These are phyloP conservation scores for Paradisaea rubra DNA, from an alignment of 2,113 vertebrate species.

Conservation along the genomic window DNA sequence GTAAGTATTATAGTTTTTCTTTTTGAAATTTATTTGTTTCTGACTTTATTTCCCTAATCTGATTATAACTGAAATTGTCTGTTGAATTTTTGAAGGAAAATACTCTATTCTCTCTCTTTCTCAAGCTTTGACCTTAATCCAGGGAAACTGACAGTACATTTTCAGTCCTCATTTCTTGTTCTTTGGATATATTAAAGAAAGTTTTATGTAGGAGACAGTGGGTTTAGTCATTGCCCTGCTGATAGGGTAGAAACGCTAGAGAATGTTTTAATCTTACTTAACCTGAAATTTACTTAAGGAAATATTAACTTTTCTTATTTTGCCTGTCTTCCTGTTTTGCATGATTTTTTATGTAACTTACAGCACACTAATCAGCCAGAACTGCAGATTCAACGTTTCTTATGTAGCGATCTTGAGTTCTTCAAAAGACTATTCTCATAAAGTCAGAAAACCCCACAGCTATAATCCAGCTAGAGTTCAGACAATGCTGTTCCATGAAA, in stretches of 20 bases:
- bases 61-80: not conserved
- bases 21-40: not conserved
- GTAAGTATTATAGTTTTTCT: conserved; percentile 77
- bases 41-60: not conserved
- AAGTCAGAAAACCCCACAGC: not conserved
- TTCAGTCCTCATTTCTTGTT: not conserved
- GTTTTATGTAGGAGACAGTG: not conserved
- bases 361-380: not conserved
- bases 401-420: not conserved
- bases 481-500: not conserved
- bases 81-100: not conserved
- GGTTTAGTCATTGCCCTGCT: not conserved
- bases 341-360: not conserved
- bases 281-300: not conserved
- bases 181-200: not conserved
- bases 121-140: not conserved
- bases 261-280: not conserved
- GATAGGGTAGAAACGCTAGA: not conserved
- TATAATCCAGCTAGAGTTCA: not conserved
- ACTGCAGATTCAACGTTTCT: not conserved
- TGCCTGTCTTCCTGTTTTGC: not conserved
- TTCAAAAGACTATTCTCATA: not conserved
- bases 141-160: not conserved
- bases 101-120: not conserved
- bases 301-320: not conserved